A percentile compares a stretch with the other conserved stretches of the same genome.
phyloP scores from a whole-genome alignment of 37 sponge, comb jelly and placozoan species.

The Hormiphora californensis region DNA sequence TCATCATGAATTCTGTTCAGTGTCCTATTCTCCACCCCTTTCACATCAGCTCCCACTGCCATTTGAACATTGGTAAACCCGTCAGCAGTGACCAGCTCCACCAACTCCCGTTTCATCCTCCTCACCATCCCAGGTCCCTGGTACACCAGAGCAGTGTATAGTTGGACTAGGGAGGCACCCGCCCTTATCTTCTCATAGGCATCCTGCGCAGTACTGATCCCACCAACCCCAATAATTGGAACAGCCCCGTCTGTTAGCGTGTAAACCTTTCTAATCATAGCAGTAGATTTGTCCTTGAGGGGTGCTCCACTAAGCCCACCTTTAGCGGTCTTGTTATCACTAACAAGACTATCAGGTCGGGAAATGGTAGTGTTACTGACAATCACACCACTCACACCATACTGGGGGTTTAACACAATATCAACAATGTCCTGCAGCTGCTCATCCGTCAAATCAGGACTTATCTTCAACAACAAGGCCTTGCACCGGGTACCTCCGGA shows the following conservation, averaged over 20 bases:
- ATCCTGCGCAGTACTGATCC: constrained; percentile 81
- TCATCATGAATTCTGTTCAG: too few relatives aligned
- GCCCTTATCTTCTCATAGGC: constrained; percentile 90
- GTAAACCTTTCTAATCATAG: constrained; percentile 79
- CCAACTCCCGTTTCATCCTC: constrained; percentile 74
- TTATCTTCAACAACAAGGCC: constrained; percentile 76
- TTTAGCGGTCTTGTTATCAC: constrained; percentile 48
- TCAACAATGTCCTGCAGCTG: constrained; percentile 80
- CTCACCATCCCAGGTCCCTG: constrained; percentile 75
- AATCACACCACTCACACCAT: constrained; percentile 76
- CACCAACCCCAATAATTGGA: constrained; percentile 94
- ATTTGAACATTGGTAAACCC: constrained; percentile 26
- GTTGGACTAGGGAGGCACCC: constrained; percentile 87
- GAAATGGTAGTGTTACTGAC: constrained; percentile 79
- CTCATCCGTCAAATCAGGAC: constrained; percentile 72
- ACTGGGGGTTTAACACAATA: constrained; percentile 59
- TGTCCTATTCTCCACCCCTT: too few relatives aligned
- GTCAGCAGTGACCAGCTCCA: constrained; percentile 7
- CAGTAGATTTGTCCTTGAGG: constrained; percentile 68
- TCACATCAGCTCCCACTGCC: constrained; percentile 46
- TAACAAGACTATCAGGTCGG: constrained; percentile 61
- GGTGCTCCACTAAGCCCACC: constrained; percentile 92
- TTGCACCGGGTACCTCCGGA: background rate
- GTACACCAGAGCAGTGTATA: constrained; percentile 76
- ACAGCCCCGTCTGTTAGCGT: constrained; percentile 72